A percentile compares a stretch with the other conserved stretches of the same genome.
phyloP scores from a whole-genome alignment of 2,797 vertebrate genomes.

The Miichthys miiuy region DNA sequence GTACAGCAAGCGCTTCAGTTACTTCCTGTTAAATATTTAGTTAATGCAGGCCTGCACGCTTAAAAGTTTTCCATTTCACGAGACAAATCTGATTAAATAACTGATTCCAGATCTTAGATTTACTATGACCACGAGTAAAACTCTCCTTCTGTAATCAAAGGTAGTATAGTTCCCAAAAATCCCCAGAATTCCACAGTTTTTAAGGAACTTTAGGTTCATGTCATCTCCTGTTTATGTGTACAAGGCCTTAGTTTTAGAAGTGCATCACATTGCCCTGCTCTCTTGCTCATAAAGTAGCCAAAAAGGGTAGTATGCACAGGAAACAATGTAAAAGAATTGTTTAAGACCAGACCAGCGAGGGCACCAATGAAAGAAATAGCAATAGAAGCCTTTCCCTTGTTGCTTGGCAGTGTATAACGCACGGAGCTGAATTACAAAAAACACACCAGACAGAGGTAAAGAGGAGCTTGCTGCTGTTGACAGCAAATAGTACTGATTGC shows the following conservation, averaged over 20 bases:
- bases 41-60: slow-evolving; percentile 15
- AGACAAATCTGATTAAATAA: slow-evolving; percentile 1
- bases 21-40: slow-evolving; percentile 15
- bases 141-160: not conserved
- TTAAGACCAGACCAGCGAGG: slow-evolving; percentile 74
- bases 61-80: not conserved
- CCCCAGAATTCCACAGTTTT: not conserved
- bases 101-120: slow-evolving; percentile 11
- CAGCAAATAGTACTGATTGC: slow-evolving; percentile 69
- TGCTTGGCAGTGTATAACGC: slow-evolving; percentile 89
- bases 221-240: slow-evolving; percentile 22
- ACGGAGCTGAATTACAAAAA: slow-evolving; percentile 85
- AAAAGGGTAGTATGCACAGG: slow-evolving; percentile 35
- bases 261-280: slow-evolving; percentile 45
- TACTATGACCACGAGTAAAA: not conserved
- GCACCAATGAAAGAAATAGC: slow-evolving; percentile 72
- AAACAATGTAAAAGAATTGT: slow-evolving; percentile 38
- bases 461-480: slow-evolving; percentile 64
- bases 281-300: slow-evolving; percentile 46
- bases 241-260: slow-evolving; percentile 52
- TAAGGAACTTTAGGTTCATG: slow-evolving; percentile 1
- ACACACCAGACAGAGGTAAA: slow-evolving; percentile 76
- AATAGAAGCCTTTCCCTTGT: slow-evolving; percentile 79
- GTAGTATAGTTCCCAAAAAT: slow-evolving; percentile 4
- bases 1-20: slow-evolving; percentile 18